A percentile compares a stretch with the other conserved stretches of the same genome.
phyloP scores from a whole-genome alignment of 2,113 vertebrate species.

The Platichthys stellatus region DNA sequence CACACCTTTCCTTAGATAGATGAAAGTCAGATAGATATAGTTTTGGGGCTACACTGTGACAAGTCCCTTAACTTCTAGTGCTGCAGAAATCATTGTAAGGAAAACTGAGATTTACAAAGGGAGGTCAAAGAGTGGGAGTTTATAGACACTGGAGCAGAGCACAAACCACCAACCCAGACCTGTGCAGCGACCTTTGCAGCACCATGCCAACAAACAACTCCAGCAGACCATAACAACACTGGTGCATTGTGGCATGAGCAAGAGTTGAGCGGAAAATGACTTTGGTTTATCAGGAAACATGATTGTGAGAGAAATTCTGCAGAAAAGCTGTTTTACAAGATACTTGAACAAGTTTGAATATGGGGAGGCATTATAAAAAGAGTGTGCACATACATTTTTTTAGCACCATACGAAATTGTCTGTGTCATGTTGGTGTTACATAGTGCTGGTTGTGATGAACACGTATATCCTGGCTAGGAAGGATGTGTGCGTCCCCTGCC shows the following conservation, averaged over 20 bases:
- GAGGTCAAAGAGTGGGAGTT: neutral
- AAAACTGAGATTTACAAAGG: neutral
- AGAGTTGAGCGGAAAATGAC: conserved; percentile 8
- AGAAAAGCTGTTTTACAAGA: neutral
- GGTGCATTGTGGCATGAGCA: neutral
- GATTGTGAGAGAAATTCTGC: neutral
- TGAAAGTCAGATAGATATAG: neutral
- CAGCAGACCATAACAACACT: neutral
- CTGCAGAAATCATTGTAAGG: conserved; percentile 1
- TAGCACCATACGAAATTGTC: conserved; percentile 70
- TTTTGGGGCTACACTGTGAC: conserved; percentile 2
- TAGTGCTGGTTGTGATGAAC: conserved; percentile 88
- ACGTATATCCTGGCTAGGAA: conserved; percentile 93
- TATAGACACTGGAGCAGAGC: conserved; percentile 1
- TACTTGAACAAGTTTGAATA: conserved; percentile 3
- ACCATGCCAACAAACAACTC: neutral
- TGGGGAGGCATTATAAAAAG: neutral
- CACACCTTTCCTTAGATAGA: too few species aligned
- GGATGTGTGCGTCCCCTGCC: conserved; percentile 89
- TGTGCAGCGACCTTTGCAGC: conserved; percentile 6
- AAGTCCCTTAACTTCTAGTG: conserved; percentile 17
- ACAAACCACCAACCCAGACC: conserved; percentile 1
- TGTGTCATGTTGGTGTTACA: conserved; percentile 39
- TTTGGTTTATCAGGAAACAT: conserved; percentile 28
- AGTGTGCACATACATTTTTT: neutral